Conservation (phyloP, 2,888 invertebrate genomes). For the Sesia apiformis region DNA sequence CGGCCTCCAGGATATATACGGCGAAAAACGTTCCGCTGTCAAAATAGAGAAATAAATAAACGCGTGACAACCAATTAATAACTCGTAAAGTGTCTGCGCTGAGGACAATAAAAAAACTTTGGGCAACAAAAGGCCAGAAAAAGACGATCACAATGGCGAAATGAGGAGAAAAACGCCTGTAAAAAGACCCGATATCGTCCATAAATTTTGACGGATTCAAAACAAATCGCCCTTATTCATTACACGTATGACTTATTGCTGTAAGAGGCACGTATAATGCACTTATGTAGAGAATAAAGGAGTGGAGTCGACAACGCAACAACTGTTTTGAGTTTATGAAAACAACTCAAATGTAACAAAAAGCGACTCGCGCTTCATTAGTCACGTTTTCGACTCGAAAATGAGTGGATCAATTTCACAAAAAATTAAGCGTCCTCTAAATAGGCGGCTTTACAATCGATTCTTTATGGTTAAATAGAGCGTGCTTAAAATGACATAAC, state of each 20-base stretch:
- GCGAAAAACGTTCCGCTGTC: conserved; percentile 64
- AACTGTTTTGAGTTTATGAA: conserved; percentile 32
- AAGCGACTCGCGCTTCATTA: conserved; percentile 52
- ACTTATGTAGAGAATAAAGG: conserved; percentile 55
- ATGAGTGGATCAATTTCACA: conserved; percentile 25
- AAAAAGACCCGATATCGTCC: conserved; percentile 66
- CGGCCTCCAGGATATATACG: conserved; percentile 58
- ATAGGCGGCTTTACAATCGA: conserved; percentile 18
- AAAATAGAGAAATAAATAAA: conserved; percentile 75
- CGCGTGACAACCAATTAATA: conserved; percentile 73
- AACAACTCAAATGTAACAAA: conserved; percentile 41
- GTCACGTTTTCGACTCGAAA: conserved; percentile 41
- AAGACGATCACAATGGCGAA: conserved; percentile 64
- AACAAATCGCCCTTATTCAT: conserved; percentile 76
- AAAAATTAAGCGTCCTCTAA: conserved; percentile 26
- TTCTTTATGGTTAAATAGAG: conserved; percentile 23
- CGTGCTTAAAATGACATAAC: neutral
- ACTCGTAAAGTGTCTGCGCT: conserved; percentile 72
- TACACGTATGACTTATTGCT: conserved; percentile 71
- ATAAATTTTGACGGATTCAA: conserved; percentile 72
- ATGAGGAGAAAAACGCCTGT: conserved; percentile 65
- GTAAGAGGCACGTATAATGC: conserved; percentile 51
- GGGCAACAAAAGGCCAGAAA: conserved; percentile 58
- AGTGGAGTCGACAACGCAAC: conserved; percentile 22
- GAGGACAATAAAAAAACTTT: conserved; percentile 60